Percentiles rank a stretch among this genome's conserved stretches.
Evolutionary conservation across 2,113 vertebrate genomes (phyloP).

Genomic region (Paratilapia polleni): DNA sequence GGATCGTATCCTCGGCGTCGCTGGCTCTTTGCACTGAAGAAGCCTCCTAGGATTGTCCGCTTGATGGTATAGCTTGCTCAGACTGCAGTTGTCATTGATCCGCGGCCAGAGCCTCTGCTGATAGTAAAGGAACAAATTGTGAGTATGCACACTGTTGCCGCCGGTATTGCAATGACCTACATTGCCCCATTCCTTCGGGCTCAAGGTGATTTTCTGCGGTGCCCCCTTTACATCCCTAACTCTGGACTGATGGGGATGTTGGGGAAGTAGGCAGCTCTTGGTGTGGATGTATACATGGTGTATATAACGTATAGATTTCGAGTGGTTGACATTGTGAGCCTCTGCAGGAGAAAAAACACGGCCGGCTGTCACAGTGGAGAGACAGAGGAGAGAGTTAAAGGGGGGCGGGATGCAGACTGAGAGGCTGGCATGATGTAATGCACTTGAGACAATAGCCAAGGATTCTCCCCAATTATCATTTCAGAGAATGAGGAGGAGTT

Average conservation of each 20-base stretch:
- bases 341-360: conserved; percentile 22
- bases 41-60: conserved; percentile 64
- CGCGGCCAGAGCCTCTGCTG: conserved; percentile 75
- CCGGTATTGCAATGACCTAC: conserved; percentile 60
- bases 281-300: conserved; percentile 7
- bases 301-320: conserved; percentile 4
- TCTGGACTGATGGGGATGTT: conserved; percentile 40
- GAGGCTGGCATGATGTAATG: conserved; percentile 90
- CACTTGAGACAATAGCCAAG: conserved; percentile 96
- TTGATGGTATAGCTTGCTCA: conserved; percentile 77
- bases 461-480: conserved; percentile 85
- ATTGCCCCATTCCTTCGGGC: conserved; percentile 56
- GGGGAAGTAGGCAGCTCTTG: background rate
- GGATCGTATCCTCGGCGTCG: conserved; percentile 56
- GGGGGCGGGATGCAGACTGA: conserved; percentile 81
- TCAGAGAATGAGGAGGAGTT: conserved; percentile 66
- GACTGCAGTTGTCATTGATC: conserved; percentile 88
- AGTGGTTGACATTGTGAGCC: conserved; percentile 59
- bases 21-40: conserved; percentile 47
- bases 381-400: conserved; percentile 62
- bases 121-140: conserved; percentile 71
- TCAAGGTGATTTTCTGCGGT: conserved; percentile 77
- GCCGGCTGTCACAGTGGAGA: conserved; percentile 48
- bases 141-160: conserved; percentile 69
- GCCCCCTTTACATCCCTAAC: conserved; percentile 40